Evolutionary conservation across 1,140 invertebrate genomes (phyloP), one percentile per base, ranked within the genome.

Genomic region (Frieseomelitta varia): DNA sequence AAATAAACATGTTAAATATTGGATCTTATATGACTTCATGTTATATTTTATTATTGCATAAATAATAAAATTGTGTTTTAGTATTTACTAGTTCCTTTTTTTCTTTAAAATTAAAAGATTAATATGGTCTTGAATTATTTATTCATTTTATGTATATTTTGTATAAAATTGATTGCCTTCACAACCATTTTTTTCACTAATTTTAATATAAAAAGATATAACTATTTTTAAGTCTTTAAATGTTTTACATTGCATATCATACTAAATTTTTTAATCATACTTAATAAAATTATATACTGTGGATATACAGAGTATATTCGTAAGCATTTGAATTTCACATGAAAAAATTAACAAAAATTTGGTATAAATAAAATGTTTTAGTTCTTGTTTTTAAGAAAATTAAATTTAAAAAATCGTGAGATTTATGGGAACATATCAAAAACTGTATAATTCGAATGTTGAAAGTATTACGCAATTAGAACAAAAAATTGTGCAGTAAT

Each of bases 211-310:
- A 72, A 24, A 51, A 81, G 19, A 39, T 81, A 84, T 74, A 34
- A 34, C 17, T 4, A 58, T 24, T n/a, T n/a, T 73, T 55, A 21
- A 8, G 12, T 53, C 17, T 67, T 78, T 63, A 61, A 24, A 77
- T 56, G 21, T 85, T 78, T 74, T 82, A 73, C 56, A 58, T 19
- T 51, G 71, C 12, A 73, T 76, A 55, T 84, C 27, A 68, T 65
- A 47, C 27, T 14, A 69, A 34, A 53, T 53, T n/a, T 67, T 24
- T 61, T n/a, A 61, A 61, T 12, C 12, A 12, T 53, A 58, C 6
- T 19, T 21, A 58, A 24, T 24, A 24, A 39, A 58, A 58, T 58
- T 58, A 58, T 58, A 58, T 58, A 21, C 24, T 24, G 8, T 58
- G 10, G 8, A 56, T 21, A 56, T 58, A 58, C 19, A 58, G 21